phyloP scores from a whole-genome alignment of 2,113 vertebrate species.

The Petrocephalus zakoni region DNA sequence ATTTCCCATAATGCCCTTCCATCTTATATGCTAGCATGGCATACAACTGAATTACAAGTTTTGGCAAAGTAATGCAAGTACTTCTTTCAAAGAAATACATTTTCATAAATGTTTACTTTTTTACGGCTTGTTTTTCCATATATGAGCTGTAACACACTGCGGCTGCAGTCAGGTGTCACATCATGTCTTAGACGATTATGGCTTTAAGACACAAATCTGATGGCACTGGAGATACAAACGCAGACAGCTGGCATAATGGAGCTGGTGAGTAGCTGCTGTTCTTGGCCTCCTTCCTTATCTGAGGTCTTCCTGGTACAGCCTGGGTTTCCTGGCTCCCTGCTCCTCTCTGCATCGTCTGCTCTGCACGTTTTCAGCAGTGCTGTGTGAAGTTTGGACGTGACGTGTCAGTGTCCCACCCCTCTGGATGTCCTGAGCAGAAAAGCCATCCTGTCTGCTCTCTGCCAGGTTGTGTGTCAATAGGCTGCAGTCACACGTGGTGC shows the following conservation, averaged over 20 bases:
- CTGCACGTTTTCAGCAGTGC: background rate
- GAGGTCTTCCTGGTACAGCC: background rate
- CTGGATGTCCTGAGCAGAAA: background rate
- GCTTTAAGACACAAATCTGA: background rate
- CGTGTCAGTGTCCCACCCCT: background rate
- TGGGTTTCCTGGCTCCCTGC: background rate
- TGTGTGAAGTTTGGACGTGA: background rate
- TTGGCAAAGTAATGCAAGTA: background rate
- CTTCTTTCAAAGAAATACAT: background rate
- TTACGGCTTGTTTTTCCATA: background rate
- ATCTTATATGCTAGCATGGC: background rate
- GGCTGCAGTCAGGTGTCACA: background rate
- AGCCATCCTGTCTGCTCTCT: background rate
- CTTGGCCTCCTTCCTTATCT: background rate
- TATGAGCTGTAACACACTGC: background rate
- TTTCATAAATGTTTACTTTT: background rate
- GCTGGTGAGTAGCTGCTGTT: background rate
- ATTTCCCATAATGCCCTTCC: background rate
- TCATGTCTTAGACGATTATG: background rate
- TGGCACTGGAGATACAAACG: background rate
- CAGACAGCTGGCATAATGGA: background rate
- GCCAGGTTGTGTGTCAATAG: constrained; percentile 1
- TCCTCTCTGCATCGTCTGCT: background rate
- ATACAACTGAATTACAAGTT: background rate
- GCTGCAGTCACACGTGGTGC: background rate